Evolutionary conservation across 2,797 vertebrate genomes (phyloP).

Genomic region (Peromyscus melanophrys): DNA sequence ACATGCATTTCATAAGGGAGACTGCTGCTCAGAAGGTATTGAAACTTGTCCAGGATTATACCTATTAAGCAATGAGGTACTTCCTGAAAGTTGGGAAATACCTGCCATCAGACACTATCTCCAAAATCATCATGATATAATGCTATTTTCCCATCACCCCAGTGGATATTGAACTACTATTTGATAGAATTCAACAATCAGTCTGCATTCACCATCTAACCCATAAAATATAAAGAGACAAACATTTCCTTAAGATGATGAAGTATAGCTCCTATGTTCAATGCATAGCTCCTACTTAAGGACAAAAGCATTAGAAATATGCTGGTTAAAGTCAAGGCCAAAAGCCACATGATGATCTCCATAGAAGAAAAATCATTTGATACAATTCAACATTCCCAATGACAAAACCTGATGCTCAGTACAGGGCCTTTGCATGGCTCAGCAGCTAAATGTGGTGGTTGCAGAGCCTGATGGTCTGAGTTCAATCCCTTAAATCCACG

Average conservation of each 20-base stretch:
- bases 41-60: background rate
- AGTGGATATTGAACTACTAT: background rate
- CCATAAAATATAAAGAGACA: background rate
- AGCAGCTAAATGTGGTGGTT: background rate
- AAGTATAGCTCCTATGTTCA: background rate
- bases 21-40: background rate
- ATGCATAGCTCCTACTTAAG: background rate
- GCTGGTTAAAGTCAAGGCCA: background rate
- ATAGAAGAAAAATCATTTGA: background rate
- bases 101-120: background rate
- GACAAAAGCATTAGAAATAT: conserved; percentile 6
- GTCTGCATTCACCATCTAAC: background rate
- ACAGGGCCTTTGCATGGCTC: too few relatives aligned
- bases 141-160: background rate
- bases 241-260: background rate
- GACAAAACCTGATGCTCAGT: background rate
- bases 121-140: background rate
- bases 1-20: background rate
- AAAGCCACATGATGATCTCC: background rate
- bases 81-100: background rate
- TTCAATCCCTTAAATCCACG: background rate
- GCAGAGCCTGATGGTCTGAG: background rate
- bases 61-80: background rate
- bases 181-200: background rate
- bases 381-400: background rate